Evolutionary conservation across 1,140 invertebrate species (phyloP).

Genomic region (Polyergus mexicanus): DNA sequence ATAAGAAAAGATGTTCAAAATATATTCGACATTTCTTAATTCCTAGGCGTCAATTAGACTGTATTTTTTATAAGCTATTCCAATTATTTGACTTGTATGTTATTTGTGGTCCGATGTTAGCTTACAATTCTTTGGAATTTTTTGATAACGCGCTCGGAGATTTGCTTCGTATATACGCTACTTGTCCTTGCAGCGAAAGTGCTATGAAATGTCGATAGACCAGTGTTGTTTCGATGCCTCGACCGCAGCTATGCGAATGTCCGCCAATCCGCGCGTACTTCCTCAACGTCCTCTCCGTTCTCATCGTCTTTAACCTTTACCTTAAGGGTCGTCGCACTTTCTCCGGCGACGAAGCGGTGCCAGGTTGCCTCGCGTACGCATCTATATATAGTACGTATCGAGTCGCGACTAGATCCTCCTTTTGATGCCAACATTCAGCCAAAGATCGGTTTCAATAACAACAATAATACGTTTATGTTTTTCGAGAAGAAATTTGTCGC

Average conservation of each 20-base stretch:
- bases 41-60: background rate
- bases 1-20: too few relatives aligned
- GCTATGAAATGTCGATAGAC: conserved; percentile 44
- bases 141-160: background rate
- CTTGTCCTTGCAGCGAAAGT: conserved; percentile 55
- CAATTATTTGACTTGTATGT: background rate
- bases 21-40: background rate
- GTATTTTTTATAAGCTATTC: background rate
- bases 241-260: conserved; percentile 38
- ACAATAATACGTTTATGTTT: conserved; percentile 66
- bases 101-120: too few relatives aligned
- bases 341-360: conserved; percentile 79
- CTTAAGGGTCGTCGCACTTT: conserved; percentile 85
- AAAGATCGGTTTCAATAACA: conserved; percentile 71
- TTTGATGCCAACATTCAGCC: conserved; percentile 70
- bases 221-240: conserved; percentile 35
- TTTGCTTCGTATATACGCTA: background rate
- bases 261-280: conserved; percentile 11
- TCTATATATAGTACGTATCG: conserved; percentile 52
- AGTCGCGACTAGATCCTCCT: conserved; percentile 68
- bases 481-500: conserved; percentile 40
- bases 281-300: conserved; percentile 48
- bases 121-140: background rate
- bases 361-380: conserved; percentile 67
- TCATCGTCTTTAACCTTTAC: conserved; percentile 84